Evolutionary conservation across 2,888 invertebrate species (phyloP), one percentile per base, ranked within the genome.

Genomic region (Lordiphosa andalusiaca): DNA sequence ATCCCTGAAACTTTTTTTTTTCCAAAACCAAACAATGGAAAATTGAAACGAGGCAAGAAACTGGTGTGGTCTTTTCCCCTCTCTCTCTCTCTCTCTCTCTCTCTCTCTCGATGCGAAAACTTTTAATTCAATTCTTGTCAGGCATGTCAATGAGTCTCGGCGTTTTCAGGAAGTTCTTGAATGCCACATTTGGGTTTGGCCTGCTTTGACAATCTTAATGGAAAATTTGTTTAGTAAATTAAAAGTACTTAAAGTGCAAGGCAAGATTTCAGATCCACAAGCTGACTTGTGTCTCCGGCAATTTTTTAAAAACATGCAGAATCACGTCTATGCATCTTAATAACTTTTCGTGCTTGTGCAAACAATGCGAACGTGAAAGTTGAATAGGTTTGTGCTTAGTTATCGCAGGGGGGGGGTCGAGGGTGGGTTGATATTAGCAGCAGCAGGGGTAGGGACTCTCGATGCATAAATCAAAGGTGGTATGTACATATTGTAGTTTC

Each of bases 111-210:
- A 35, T 12, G 37, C 33, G 38, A 25, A 76, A 80, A 81, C 69
- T 81, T 81, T 81, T 81, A 81, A 82, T 81, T 82, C 80, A 81
- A 81, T 81, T 76, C 74, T 66, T 71, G 80, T 76, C 80, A 64
- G 68, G 74, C 71, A 72, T 82, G 80, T 76, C 80, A 82, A 82
- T 82, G 74, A 67, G 25, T 25, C 25, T 25, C 25, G 25, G 25
- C 25, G 6, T 25, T 25, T 25, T 25, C 25, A 25, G 69, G 44
- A 21, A 41, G 62, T 7, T 4, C 25, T 36, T n/a, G 36, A 36
- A 1, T 9, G 30, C 12, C 10, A 48, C 13, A 6, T n/a, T 33
- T 33, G n/a, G 21, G 3, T 44, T 54, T 33, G 21, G 37, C 39
- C 37, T 53, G 52, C 58, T 53, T 54, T 60, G 53, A 53, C 25